Percentiles rank a stretch among this genome's conserved stretches.
Conservation (phyloP, 2,888 invertebrate genomes). For the Achlya flavicornis region DNA sequence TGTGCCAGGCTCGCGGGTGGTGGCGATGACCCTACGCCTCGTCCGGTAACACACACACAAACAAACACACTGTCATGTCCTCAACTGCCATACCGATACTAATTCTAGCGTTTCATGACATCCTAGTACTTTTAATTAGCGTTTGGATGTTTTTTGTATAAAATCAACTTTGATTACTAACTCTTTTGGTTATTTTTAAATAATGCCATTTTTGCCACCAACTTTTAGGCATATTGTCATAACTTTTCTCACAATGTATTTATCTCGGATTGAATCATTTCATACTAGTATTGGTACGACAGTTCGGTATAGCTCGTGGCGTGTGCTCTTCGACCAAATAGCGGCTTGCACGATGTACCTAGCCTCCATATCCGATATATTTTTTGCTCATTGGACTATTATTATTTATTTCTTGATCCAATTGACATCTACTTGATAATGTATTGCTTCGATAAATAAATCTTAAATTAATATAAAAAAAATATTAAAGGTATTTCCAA, state of each 20-base stretch:
- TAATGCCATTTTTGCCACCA: too few relatives aligned
- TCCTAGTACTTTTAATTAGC: neutral
- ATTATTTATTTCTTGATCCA: neutral
- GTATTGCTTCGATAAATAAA: neutral
- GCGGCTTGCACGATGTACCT: constrained; percentile 42
- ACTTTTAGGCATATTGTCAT: too few relatives aligned
- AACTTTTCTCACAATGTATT: too few relatives aligned
- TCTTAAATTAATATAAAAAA: neutral
- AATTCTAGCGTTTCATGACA: constrained; percentile 11
- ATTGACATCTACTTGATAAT: neutral
- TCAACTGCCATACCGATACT: constrained; percentile 4
- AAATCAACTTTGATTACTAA: neutral
- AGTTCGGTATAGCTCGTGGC: constrained; percentile 36
- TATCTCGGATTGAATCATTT: neutral
- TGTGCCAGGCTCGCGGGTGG: constrained; percentile 62
- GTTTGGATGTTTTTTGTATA: neutral
- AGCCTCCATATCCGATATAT: constrained; percentile 24
- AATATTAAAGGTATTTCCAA: constrained; percentile 33
- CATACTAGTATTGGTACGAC: constrained; percentile 7
- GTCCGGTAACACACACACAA: constrained; percentile 55
- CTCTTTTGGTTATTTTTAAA: too few relatives aligned
- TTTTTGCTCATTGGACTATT: constrained; percentile 36
- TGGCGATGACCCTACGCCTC: constrained; percentile 69
- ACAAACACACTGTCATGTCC: constrained; percentile 13
- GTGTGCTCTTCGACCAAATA: constrained; percentile 47